Evolutionary conservation across 2,888 invertebrate species (phyloP).

Genomic region (Koerneria pararmatus): DNA sequence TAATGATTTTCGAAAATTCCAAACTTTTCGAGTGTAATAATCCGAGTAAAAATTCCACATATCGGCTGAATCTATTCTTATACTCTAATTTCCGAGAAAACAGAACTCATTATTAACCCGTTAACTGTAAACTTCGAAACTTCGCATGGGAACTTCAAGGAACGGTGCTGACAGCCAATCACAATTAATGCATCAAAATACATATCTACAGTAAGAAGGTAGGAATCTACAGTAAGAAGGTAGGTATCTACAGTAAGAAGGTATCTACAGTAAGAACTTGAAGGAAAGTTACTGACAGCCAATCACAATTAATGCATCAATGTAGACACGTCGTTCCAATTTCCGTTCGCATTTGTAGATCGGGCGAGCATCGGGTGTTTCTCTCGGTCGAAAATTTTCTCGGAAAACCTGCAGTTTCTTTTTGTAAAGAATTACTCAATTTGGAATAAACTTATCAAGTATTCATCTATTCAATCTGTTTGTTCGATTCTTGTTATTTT

Average conservation of each 20-base stretch:
- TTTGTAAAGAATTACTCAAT: neutral
- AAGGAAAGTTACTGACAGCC: conserved; percentile 33
- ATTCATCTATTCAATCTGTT: neutral
- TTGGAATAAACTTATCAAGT: neutral
- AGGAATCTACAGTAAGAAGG: conserved; percentile 18
- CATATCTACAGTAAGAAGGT: conserved; percentile 5
- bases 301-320: conserved; percentile 38
- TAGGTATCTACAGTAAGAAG: neutral
- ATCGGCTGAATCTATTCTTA: too few relatives aligned
- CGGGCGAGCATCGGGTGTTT: neutral
- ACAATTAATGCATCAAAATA: too few relatives aligned
- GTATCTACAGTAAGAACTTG: neutral
- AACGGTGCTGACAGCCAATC: too few relatives aligned
- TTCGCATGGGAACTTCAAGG: too few relatives aligned
- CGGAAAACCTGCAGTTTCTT: neutral
- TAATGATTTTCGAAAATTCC: too few relatives aligned
- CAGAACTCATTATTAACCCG: too few relatives aligned
- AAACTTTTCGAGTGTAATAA: too few relatives aligned
- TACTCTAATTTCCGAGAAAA: too few relatives aligned
- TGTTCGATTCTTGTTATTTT: too few relatives aligned
- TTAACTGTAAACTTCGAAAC: too few relatives aligned
- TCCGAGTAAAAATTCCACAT: too few relatives aligned
- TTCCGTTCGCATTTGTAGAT: conserved; percentile 33
- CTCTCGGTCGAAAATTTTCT: neutral
- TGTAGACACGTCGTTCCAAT: conserved; percentile 34